A percentile compares a stretch with the other conserved stretches of the same genome.
Conservation (phyloP, 2,797 vertebrate genomes). For the Podarcis siculus region DNA sequence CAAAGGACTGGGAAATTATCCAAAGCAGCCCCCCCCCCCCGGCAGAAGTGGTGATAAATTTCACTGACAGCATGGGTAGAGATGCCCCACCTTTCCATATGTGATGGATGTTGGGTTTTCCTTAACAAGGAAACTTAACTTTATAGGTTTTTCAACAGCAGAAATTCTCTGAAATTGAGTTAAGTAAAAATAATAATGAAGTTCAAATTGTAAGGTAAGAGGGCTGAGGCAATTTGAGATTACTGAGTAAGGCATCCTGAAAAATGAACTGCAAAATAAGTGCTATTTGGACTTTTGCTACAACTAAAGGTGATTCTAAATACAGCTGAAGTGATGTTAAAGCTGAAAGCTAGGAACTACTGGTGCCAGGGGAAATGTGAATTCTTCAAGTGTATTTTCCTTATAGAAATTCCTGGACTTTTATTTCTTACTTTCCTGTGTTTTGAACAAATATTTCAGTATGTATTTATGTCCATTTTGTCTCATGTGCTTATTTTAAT, state of each 20-base stretch:
- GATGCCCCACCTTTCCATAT: background rate
- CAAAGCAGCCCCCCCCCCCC: no score
- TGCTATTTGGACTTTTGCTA: slow-evolving; percentile 17
- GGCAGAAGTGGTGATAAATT: no score
- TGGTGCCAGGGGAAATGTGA: background rate
- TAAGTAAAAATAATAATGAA: background rate
- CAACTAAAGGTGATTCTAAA: background rate
- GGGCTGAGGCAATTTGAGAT: background rate
- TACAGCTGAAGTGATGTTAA: slow-evolving; percentile 2
- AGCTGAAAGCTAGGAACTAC: slow-evolving; percentile 9
- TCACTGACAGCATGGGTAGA: background rate
- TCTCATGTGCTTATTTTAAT: slow-evolving; percentile 5
- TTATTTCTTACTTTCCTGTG: background rate
- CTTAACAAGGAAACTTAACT: background rate
- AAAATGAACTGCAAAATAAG: slow-evolving; percentile 7
- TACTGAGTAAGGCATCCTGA: background rate
- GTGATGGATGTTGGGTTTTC: background rate
- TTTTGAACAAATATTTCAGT: slow-evolving; percentile 14
- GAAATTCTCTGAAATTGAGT: background rate
- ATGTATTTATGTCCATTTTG: background rate
- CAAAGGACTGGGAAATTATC: no score
- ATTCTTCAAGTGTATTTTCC: slow-evolving; percentile 11
- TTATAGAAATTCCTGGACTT: slow-evolving; percentile 4
- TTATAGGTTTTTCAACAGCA: background rate
- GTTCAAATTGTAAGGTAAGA: background rate